phyloP scores from a whole-genome alignment of 1,140 invertebrate species.

The Drosophila tristis region DNA sequence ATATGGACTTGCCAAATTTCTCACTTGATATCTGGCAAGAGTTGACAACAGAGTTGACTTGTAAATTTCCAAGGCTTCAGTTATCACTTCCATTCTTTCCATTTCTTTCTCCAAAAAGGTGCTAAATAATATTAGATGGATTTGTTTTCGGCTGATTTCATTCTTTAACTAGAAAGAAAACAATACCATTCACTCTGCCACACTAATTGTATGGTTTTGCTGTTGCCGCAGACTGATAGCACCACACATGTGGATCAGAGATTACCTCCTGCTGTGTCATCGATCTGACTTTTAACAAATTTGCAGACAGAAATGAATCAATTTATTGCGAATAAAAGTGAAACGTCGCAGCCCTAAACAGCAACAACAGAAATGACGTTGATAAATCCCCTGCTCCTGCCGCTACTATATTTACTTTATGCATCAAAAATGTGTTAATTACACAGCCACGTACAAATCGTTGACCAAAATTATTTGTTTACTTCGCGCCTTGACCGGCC shows the following conservation, averaged over 20 bases:
- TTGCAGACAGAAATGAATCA: constrained; percentile 39
- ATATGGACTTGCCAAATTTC: too few species aligned
- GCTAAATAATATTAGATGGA: too few species aligned
- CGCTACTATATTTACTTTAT: constrained; percentile 49
- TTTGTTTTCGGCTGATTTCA: too few species aligned
- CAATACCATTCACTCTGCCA: too few species aligned
- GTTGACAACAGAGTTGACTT: too few species aligned
- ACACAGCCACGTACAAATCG: constrained; percentile 45
- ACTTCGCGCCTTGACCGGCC: constrained; percentile 53
- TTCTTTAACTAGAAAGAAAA: too few species aligned
- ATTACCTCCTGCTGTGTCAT: constrained; percentile 25
- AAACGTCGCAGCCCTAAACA: constrained; percentile 33
- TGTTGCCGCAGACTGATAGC: constrained; percentile 20
- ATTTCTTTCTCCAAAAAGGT: too few species aligned
- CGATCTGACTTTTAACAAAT: neutral
- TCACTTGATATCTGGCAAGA: too few species aligned
- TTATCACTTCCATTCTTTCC: too few species aligned
- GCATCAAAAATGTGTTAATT: constrained; percentile 70
- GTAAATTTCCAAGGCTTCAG: too few species aligned
- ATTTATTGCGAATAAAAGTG: constrained; percentile 66
- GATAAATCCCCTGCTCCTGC: constrained; percentile 7
- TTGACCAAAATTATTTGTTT: constrained; percentile 53
- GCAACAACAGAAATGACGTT: constrained; percentile 11
- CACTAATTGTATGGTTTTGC: too few species aligned
- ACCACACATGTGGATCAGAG: neutral